Evolutionary conservation across 2,888 invertebrate species (phyloP).

Genomic region (Calliscelio sp.): DNA sequence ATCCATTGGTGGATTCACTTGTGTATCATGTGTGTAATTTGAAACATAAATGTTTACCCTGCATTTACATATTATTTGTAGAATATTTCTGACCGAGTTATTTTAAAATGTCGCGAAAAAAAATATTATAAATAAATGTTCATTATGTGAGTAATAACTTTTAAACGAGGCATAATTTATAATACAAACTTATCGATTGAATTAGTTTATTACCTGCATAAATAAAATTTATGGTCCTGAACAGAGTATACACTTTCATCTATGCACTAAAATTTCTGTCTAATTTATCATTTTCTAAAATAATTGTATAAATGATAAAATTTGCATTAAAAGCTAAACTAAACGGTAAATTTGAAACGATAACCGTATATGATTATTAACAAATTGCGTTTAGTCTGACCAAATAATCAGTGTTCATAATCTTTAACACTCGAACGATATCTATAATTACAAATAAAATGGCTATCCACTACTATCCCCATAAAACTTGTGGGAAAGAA

Average conservation of each 20-base stretch:
- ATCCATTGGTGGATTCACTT: too few relatives aligned
- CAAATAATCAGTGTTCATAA: conserved; percentile 6
- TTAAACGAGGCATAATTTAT: neutral
- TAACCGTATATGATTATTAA: neutral
- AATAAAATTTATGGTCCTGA: neutral
- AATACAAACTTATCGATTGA: neutral
- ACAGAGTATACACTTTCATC: neutral
- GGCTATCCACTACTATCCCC: neutral
- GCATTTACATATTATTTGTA: too few relatives aligned
- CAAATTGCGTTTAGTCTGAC: neutral
- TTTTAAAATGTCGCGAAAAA: too few relatives aligned
- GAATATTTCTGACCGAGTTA: too few relatives aligned
- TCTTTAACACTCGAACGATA: conserved; percentile 5
- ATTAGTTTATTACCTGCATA: neutral
- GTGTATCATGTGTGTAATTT: too few relatives aligned
- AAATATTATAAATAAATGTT: too few relatives aligned
- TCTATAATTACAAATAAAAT: conserved; percentile 37
- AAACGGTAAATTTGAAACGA: neutral
- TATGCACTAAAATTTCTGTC: neutral
- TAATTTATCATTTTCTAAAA: neutral
- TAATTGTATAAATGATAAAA: neutral
- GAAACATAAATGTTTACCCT: too few relatives aligned
- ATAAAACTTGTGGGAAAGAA: conserved; percentile 43
- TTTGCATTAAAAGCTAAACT: neutral
- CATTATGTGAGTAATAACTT: neutral